phyloP scores from a whole-genome alignment of 2,113 vertebrate species.

The Acinonyx jubatus region DNA sequence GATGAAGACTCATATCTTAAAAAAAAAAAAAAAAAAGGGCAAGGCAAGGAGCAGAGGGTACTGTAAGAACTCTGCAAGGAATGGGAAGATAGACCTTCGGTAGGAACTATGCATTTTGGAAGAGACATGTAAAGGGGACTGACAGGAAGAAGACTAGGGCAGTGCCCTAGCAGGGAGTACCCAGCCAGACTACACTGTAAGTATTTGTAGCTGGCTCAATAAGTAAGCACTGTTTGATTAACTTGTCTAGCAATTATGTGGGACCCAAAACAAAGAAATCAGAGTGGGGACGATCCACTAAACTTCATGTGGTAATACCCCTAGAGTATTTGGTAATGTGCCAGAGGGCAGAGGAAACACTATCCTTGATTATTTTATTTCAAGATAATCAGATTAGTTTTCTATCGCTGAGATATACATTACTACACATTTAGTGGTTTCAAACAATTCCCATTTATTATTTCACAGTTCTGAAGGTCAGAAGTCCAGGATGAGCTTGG shows the following conservation, averaged over 20 bases:
- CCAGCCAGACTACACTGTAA: background rate
- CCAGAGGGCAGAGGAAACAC: background rate
- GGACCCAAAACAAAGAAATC: background rate
- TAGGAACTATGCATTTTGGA: background rate
- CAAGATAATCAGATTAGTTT: background rate
- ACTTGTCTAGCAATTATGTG: background rate
- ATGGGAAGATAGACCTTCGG: background rate
- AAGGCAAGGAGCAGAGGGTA: background rate
- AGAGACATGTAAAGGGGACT: background rate
- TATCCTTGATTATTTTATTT: background rate
- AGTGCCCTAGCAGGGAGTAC: background rate
- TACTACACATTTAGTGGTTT: background rate
- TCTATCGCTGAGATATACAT: background rate
- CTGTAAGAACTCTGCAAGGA: background rate
- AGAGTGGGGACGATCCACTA: background rate
- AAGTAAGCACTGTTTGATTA: background rate
- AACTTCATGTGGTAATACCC: background rate
- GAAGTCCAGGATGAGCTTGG: background rate
- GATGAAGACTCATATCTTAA: background rate
- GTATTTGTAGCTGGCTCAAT: background rate
- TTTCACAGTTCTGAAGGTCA: background rate
- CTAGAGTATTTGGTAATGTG: background rate
- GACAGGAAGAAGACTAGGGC: background rate
- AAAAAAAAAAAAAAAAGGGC: accelerated
- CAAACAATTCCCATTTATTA: background rate